Evolutionary conservation across 2,113 vertebrate species (phyloP), one percentile per base, ranked within the genome.

Genomic region (Grammomys surdaster): DNA sequence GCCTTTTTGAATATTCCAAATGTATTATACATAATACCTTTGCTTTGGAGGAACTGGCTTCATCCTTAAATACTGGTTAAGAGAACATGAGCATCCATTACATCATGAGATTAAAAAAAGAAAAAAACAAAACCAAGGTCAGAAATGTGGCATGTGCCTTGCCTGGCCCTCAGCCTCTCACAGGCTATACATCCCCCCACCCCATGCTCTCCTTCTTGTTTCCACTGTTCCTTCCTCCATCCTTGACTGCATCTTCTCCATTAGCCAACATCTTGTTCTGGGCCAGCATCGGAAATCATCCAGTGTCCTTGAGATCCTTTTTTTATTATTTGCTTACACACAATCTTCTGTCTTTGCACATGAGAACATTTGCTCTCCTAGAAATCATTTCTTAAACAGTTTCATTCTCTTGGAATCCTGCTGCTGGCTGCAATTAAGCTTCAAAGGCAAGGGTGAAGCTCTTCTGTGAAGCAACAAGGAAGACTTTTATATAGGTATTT

Each of bases 361-460:
- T 58, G 33, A 90, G n/a, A 67, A 70, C 6, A 75, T 40, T 40
- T 85, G 3, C n/a, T 76, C 13, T 60, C 5, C n/a, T n/a, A 92
- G 28, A 8, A 91, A n/a, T 67, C 33, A 90, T 24, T 95, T 90
- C 48, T 92, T 85, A 54, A 16, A 19, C 2, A 80, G 28, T 24
- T 22, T 90, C 20, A 58, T 14, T 67, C 7, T 81, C 90, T 89
- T 19, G 65, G 24, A 54, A 13, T 14, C 12, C 12, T 86, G 26
- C 4, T 76, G 5, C 76, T 88, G 76, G 24, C 72, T 94, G 65
- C 14, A 0, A 10, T 43, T n/a, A 75, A 51, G 3, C 5, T 85
- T 95, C 48, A 93, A 70, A 93, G 77, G 28, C 73, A 22, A 88
- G 75, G 89, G 33, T 33, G 54, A 89, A 86, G 48, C 16, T 80